These are phyloP conservation scores for Mythimna vitellina DNA, from an alignment of 2,888 invertebrate genomes.

Conservation along the genomic window DNA sequence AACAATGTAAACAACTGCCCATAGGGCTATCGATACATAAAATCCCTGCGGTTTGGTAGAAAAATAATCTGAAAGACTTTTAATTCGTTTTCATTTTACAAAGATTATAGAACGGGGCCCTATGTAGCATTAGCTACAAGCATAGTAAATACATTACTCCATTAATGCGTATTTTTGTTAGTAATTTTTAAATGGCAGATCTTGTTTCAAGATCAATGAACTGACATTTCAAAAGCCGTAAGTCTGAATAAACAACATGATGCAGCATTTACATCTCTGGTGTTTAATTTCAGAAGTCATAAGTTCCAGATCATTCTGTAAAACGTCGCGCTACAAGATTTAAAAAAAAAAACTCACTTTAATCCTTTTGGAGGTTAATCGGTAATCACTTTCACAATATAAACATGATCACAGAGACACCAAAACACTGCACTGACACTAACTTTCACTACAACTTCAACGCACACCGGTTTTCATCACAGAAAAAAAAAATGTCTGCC, in stretches of 20 bases:
- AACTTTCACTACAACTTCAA: constrained; percentile 45
- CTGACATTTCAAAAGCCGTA: constrained; percentile 4
- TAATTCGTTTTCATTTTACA: no score
- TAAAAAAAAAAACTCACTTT: constrained; percentile 37
- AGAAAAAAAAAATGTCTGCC: not conserved
- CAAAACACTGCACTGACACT: constrained; percentile 19
- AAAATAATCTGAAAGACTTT: no score
- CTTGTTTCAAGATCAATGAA: constrained; percentile 8
- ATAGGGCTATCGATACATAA: no score
- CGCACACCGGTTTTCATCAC: constrained; percentile 1
- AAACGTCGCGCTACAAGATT: constrained; percentile 3
- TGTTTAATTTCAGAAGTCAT: not conserved
- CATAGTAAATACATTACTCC: not conserved
- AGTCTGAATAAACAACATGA: not conserved
- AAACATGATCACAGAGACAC: constrained; percentile 29
- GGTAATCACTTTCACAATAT: constrained; percentile 38
- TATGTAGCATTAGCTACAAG: no score
- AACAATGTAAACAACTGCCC: no score
- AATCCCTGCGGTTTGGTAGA: no score
- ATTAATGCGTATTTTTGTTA: not conserved
- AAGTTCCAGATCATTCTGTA: constrained; percentile 6
- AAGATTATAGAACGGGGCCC: not conserved
- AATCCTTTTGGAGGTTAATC: constrained; percentile 19
- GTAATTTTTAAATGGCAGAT: not conserved
- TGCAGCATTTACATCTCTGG: not conserved